Evolutionary conservation across 1,140 invertebrate species (phyloP).

Genomic region (Ceratosolen fusciceps): DNA sequence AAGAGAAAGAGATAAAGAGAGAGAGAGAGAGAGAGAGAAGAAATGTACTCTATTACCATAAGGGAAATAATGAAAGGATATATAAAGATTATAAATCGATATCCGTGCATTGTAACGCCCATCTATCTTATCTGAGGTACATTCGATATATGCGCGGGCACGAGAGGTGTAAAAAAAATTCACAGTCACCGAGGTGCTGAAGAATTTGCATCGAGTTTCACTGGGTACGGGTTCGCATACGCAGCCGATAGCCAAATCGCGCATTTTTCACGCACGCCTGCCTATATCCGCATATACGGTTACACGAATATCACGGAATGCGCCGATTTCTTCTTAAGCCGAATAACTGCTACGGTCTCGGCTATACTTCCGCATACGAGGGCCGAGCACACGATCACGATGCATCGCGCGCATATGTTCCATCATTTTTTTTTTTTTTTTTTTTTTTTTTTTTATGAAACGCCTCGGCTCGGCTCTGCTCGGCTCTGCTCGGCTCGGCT

Average conservation of each 20-base stretch:
- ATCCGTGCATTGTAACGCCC: constrained; percentile 12
- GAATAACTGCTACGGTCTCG: background rate
- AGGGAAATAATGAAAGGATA: background rate
- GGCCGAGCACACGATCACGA: background rate
- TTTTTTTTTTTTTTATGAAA: too few species aligned
- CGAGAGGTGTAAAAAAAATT: constrained; percentile 6
- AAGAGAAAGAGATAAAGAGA: too few species aligned
- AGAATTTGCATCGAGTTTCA: constrained; percentile 12
- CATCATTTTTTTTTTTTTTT: too few species aligned
- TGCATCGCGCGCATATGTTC: background rate
- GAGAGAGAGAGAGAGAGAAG: too few species aligned
- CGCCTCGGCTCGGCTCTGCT: too few species aligned
- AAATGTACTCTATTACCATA: background rate
- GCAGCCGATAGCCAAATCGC: background rate
- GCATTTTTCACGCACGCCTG: background rate
- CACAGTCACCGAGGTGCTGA: background rate
- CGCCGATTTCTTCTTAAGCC: background rate
- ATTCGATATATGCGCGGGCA: background rate
- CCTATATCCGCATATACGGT: background rate
- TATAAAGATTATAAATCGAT: constrained; percentile 18
- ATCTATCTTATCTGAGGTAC: constrained; percentile 8
- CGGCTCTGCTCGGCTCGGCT: background rate
- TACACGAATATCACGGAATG: background rate
- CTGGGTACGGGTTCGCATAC: background rate
- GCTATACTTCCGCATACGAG: background rate